Evolutionary conservation across 2,888 invertebrate species (phyloP).

Genomic region (Yponomeuta cagnagella): DNA sequence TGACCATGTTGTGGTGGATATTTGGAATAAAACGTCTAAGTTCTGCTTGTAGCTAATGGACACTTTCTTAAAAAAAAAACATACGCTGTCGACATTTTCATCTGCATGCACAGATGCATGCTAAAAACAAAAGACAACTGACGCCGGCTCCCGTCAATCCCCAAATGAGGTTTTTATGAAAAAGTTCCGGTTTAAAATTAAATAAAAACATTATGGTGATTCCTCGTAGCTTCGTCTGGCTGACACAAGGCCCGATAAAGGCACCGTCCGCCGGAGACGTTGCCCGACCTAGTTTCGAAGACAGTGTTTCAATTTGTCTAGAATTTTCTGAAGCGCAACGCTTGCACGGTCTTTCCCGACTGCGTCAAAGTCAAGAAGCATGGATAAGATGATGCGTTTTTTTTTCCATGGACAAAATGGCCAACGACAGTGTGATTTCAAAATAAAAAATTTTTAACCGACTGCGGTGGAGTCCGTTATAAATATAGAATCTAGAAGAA

Average conservation of each 20-base stretch:
- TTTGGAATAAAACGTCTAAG: too few species aligned
- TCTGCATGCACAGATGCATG: too few species aligned
- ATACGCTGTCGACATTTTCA: too few species aligned
- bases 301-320: background rate
- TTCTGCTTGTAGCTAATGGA: too few species aligned
- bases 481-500: too few species aligned
- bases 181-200: background rate
- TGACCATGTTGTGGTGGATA: too few species aligned
- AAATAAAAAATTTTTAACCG: too few species aligned
- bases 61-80: too few species aligned
- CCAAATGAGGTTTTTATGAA: background rate
- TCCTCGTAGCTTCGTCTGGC: background rate
- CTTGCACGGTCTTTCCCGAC: background rate
- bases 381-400: background rate
- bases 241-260: background rate
- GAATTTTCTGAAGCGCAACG: background rate
- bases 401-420: too few species aligned
- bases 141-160: background rate
- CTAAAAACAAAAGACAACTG: background rate
- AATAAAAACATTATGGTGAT: background rate
- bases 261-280: background rate
- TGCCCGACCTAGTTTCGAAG: background rate
- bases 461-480: too few species aligned
- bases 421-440: too few species aligned
- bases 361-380: background rate